Conservation (phyloP, 1,140 invertebrate species). For the Bombus sylvicola region DNA sequence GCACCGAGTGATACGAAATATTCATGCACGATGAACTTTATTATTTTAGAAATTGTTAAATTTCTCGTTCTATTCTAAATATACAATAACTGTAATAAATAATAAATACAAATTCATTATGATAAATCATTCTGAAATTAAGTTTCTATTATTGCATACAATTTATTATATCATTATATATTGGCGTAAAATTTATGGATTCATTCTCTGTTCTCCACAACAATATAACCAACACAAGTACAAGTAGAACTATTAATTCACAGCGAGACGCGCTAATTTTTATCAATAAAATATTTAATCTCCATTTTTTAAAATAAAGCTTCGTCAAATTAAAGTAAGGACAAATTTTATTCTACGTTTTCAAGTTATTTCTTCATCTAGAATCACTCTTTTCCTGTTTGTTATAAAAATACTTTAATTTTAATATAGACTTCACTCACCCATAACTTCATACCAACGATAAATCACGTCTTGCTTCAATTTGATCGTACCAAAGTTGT, state of each 20-base stretch:
- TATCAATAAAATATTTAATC: too few species aligned
- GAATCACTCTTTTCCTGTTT: too few species aligned
- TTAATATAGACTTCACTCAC: slow-evolving; percentile 67
- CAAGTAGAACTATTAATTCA: background rate
- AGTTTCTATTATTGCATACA: background rate
- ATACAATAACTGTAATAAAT: background rate
- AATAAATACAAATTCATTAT: background rate
- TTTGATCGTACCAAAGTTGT: slow-evolving; percentile 62
- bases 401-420: background rate
- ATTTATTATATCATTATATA: background rate
- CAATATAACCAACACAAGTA: background rate
- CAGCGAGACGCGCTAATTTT: background rate
- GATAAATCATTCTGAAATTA: background rate
- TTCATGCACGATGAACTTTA: background rate
- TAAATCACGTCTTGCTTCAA: slow-evolving; percentile 75
- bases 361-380: background rate
- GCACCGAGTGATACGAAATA: background rate
- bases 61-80: background rate
- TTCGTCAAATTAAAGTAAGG: background rate
- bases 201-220: background rate
- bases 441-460: slow-evolving; percentile 80
- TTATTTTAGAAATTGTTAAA: background rate
- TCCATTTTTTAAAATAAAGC: background rate
- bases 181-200: background rate
- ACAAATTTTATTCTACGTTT: background rate